A percentile compares a stretch with the other conserved stretches of the same genome.
Evolutionary conservation across 2,888 invertebrate genomes (phyloP).

Genomic region (Pollenia amentaria): DNA sequence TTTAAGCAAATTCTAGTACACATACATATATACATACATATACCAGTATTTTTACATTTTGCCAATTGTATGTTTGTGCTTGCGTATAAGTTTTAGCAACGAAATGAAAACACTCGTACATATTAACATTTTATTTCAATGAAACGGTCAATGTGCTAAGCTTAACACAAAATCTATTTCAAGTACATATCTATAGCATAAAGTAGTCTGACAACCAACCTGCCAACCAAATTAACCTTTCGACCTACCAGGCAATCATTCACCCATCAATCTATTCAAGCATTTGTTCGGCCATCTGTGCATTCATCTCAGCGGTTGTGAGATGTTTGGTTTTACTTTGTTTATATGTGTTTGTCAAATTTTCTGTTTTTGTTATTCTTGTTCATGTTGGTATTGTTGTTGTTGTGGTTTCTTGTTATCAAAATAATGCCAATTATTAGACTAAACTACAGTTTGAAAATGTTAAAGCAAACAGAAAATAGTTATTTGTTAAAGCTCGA

Average conservation of each 20-base stretch:
- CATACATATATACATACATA: no score
- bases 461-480: conserved; percentile 11
- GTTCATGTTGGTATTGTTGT: not conserved
- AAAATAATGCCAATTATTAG: conserved; percentile 25
- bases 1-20: not conserved
- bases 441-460: not conserved
- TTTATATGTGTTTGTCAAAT: conserved; percentile 11
- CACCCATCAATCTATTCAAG: not conserved
- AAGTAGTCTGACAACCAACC: conserved; percentile 7
- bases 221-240: conserved; percentile 15
- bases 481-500: conserved; percentile 3
- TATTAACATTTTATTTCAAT: conserved; percentile 61
- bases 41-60: not conserved
- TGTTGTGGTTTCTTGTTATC: conserved; percentile 15
- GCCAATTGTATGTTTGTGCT: not conserved
- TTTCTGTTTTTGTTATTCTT: conserved; percentile 5
- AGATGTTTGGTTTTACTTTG: not conserved
- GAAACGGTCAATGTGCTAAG: conserved; percentile 59
- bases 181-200: not conserved
- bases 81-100: not conserved
- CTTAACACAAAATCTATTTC: not conserved
- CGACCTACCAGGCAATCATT: not conserved
- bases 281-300: conserved; percentile 7
- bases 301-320: conserved; percentile 22
- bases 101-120: not conserved